Conservation (phyloP, 2,113 vertebrate genomes). For the Apodemus sylvaticus region DNA sequence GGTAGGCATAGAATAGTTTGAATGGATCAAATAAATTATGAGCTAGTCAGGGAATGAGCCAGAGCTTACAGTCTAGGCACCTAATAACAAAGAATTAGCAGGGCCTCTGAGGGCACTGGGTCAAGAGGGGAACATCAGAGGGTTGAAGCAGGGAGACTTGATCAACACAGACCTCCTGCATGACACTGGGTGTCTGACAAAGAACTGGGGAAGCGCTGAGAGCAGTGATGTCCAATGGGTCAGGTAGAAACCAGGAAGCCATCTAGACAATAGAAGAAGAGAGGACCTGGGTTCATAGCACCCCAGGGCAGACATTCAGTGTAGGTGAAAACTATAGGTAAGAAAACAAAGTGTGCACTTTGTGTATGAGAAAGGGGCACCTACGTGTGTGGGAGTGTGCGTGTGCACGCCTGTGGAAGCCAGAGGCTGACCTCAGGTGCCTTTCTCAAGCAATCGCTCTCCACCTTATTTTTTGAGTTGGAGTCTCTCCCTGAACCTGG, state of each 20-base stretch:
- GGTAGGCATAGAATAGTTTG: too few relatives aligned
- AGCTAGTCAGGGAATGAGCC: too few relatives aligned
- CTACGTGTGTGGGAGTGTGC: background rate
- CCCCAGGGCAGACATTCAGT: background rate
- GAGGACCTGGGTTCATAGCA: background rate
- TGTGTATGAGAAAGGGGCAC: background rate
- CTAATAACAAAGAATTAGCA: too few relatives aligned
- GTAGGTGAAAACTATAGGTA: background rate
- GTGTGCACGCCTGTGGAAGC: background rate
- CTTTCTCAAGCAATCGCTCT: background rate
- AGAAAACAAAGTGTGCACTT: background rate
- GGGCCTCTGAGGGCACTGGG: background rate
- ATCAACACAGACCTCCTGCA: background rate
- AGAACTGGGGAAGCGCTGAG: background rate
- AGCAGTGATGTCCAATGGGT: background rate
- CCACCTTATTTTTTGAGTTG: background rate
- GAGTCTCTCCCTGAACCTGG: background rate
- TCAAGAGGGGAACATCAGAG: background rate
- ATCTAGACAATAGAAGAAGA: background rate
- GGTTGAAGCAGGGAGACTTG: background rate
- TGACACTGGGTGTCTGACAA: background rate
- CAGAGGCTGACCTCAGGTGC: background rate
- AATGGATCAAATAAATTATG: too few relatives aligned
- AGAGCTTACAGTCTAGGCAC: too few relatives aligned
- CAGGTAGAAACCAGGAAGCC: background rate